Evolutionary conservation across 2,888 invertebrate genomes (phyloP), one percentile per base, ranked within the genome.

Genomic region (Euzophera pinguis): DNA sequence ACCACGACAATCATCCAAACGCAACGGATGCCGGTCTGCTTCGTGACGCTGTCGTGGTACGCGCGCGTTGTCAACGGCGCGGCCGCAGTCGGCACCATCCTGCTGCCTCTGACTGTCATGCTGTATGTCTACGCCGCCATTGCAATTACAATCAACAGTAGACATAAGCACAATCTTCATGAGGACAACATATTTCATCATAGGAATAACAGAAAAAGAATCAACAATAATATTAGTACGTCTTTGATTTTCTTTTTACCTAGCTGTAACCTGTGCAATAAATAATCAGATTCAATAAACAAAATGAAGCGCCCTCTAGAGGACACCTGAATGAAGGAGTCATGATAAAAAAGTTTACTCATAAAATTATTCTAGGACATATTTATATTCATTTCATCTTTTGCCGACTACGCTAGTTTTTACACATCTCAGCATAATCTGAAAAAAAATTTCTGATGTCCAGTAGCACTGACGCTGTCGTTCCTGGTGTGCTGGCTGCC

Each of bases 401-500:
- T n/a, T n/a, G n/a, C n/a, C n/a, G n/a, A n/a, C n/a, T n/a, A n/a
- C n/a, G n/a, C n/a, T n/a, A n/a, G n/a, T n/a, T n/a, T n/a, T n/a
- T n/a, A n/a, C n/a, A n/a, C n/a, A n/a, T 22, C 5, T 22, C 3
- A 22, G 22, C 22, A 22, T 5, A 22, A 22, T 22, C 5, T 32
- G 10, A 32, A 32, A 32, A 32, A 32, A 32, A 32, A 32, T 9
- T 32, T 32, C n/a, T n/a, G n/a, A n/a, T 7, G 4, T 32, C 9
- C 7, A 87, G 87, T 81, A 75, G 84, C 82, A 53, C 67, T 87
- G 71, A 86, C 87, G 67, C 61, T 82, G 60, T 84, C 87, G 1
- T 87, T 86, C 64, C 63, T 87, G 59, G 65, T 82, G 22, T 87
- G 86, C 69, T 87, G 87, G 87, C 61, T 84, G 51, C 87, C 87